Conservation (phyloP, 2,888 invertebrate species). For the Eupithecia vulgata region DNA sequence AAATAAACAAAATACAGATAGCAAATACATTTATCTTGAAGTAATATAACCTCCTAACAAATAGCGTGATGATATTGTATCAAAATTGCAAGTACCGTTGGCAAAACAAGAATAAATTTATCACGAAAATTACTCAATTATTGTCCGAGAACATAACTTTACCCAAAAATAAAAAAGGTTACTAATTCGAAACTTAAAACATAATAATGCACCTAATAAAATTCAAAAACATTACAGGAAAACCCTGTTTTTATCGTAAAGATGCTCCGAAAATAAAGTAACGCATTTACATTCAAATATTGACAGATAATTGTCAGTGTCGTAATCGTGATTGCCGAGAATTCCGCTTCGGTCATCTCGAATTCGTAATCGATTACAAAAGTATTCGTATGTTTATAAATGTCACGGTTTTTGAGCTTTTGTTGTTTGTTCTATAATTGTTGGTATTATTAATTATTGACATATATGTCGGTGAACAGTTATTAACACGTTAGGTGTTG, state of each 20-base stretch:
- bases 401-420: constrained; percentile 66
- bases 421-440: constrained; percentile 58
- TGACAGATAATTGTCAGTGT: constrained; percentile 53
- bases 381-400: constrained; percentile 67
- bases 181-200: not conserved
- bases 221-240: not conserved
- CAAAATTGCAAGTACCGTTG: constrained; percentile 65
- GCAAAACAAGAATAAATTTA: constrained; percentile 45
- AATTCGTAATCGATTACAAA: constrained; percentile 65
- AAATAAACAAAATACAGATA: constrained; percentile 41
- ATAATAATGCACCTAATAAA: constrained; percentile 1
- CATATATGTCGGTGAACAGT: constrained; percentile 27
- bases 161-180: not conserved
- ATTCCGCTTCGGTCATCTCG: constrained; percentile 53
- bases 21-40: constrained; percentile 58
- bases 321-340: constrained; percentile 55
- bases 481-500: constrained; percentile 27
- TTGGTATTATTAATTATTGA: constrained; percentile 38
- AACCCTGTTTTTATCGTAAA: not conserved
- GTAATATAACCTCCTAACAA: constrained; percentile 57
- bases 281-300: constrained; percentile 47
- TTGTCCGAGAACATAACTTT: not conserved
- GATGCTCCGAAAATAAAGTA: not conserved
- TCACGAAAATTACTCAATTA: not conserved
- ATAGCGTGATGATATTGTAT: constrained; percentile 60